Base-by-base conservation (phyloP, 2,888 invertebrate species). In the Drosophila pegasa region DNA sequence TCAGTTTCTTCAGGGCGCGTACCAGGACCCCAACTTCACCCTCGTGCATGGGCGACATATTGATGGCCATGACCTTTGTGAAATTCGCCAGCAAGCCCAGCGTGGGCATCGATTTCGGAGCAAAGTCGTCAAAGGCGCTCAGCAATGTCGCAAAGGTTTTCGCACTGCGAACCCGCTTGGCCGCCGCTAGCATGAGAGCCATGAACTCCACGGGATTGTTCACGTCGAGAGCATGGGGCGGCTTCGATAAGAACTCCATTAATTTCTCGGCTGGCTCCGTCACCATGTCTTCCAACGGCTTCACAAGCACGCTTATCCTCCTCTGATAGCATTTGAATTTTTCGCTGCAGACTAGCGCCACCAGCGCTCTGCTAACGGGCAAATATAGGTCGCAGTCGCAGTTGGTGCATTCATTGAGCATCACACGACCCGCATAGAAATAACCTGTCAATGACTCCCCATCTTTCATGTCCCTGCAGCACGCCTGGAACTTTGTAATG, bases 31-130 rank as follows among this genome's bases (percentile, higher is more conserved):
- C 0, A 2, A 63, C 35, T 1, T 59, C 56, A 0, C 0, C 0
- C 0, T 3, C 1, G 33, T 35, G 8, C 2, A 66, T 59, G 3
- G 81, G 78, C 4, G 54, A n/a, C 6, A 83, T 8, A 0, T n/a
- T 31, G 0, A 6, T 0, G 5, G 56, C 69, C 10, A 88, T 12
- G 4, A 71, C 80, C 1, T 22, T 16, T 3, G 75, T 88, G 0
- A 83, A 37, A 43, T 75, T 75, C 0, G 75, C 69, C 31, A 80
- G 2, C 7, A 55, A 60, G 8, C 75, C 68, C 3, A 83, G 61
- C 0, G 62, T 14, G 0, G 4, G 0, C 1, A 51, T 1, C 1
- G 60, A 35, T 1, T 7, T 1, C 3, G 60, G 64, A 6, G 16
- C 5, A 0, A 51, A 14, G 1, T 22, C 0, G 0, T 47, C 12